Base-by-base conservation (phyloP, 2,113 vertebrate genomes). In the Phrynosoma blainvillii region DNA sequence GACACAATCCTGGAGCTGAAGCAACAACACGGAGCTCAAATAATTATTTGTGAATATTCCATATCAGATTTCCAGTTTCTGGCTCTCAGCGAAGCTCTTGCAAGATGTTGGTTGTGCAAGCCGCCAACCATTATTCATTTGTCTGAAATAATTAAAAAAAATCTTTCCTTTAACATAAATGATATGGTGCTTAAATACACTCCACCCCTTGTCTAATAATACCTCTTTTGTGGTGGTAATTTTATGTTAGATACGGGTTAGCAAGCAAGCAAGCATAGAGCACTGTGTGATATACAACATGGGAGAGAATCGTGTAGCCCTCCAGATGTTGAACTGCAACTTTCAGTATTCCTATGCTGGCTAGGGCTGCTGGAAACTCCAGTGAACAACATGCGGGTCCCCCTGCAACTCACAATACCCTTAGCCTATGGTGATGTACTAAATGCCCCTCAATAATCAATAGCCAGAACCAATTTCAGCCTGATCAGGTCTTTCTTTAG, bases 191-290 rank as follows among this genome's bases (percentile, higher is more conserved):
- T 84, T 77, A 87, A 93, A 91, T 84, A 88, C 13, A 89, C 93
- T 89, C 93, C 90, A 6, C 92, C 94, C 88, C 62, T 21, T 47
- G 32, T 0, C 0, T 95, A 95, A 95, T 95, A 18, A 95, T 62
- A 94, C 42, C 92, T 91, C 90, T 93, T 91, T 36, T 90, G 88
- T 82, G 79, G 32, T 76, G 77, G 91, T 95, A 95, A 95, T 94
- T 94, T 94, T 73, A 79, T 56, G 89, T 86, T 92, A 76, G 52
- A 83, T 90, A 23, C 74, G 92, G 68, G 76, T 70, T 42, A 77
- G 70, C 62, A 62, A 23, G 25, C 32, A 56, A 75, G 7, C 14
- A 62, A 62, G 59, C 0, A 62, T 2, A 36, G 2, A 11, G 1
- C 13, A 79, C 1, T n/a, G 27, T n/a, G 42, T 42, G 20, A 36